Evolutionary conservation across 2,888 invertebrate genomes (phyloP).

Genomic region (Andrena hattorfiana): DNA sequence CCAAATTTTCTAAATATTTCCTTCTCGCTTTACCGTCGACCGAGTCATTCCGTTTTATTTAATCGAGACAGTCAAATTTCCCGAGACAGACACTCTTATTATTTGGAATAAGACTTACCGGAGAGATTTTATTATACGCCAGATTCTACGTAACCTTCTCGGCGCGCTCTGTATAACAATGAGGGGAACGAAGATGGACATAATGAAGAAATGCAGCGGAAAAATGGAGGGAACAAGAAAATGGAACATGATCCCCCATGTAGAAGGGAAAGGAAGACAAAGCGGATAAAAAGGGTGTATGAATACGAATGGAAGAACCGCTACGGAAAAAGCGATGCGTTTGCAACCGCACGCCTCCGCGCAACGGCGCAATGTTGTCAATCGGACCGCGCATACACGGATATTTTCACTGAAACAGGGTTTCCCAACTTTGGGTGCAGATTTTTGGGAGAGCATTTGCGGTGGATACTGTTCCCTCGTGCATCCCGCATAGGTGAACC

Average conservation of each 20-base stretch:
- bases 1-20: no score
- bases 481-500: neutral
- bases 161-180: constrained; percentile 6
- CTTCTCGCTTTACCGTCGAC: no score
- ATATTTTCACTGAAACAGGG: constrained; percentile 15
- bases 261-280: constrained; percentile 28
- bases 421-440: neutral
- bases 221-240: constrained; percentile 6
- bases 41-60: no score
- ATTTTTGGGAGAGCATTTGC: constrained; percentile 1
- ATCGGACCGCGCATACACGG: constrained; percentile 22
- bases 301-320: constrained; percentile 30
- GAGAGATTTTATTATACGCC: constrained; percentile 5
- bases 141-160: constrained; percentile 13
- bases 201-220: constrained; percentile 41
- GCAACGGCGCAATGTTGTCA: constrained; percentile 12
- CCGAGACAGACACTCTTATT: no score
- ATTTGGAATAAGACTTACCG: neutral
- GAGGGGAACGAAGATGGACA: constrained; percentile 28
- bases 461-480: neutral
- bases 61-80: neutral
- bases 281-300: constrained; percentile 17
- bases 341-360: constrained; percentile 17
- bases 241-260: constrained; percentile 38
- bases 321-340: constrained; percentile 25